Evolutionary conservation across 2,888 invertebrate genomes (phyloP).

Genomic region (Acanthopleura granulata): DNA sequence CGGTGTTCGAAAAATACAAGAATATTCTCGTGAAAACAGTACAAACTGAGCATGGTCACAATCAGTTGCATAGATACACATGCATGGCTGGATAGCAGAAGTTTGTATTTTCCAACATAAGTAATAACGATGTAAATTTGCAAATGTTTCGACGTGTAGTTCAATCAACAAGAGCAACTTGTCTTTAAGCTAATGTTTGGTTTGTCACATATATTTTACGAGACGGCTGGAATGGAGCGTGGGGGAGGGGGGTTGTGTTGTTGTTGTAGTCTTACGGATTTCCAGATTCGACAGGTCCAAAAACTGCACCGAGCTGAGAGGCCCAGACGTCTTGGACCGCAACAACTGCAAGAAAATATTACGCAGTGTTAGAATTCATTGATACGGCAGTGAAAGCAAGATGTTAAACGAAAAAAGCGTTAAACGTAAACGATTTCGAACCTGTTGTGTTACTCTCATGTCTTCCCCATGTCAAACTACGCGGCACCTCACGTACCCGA

Average conservation of each 20-base stretch:
- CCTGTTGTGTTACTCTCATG: constrained; percentile 5
- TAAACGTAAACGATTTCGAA: neutral
- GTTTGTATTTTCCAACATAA: too few species aligned
- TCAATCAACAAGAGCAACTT: too few species aligned
- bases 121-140: too few species aligned
- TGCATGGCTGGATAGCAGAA: too few species aligned
- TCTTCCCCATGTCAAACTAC: neutral
- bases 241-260: neutral
- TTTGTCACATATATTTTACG: too few species aligned
- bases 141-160: too few species aligned
- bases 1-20: too few species aligned
- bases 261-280: constrained; percentile 43
- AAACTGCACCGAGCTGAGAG: constrained; percentile 48
- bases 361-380: neutral
- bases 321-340: constrained; percentile 43
- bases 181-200: too few species aligned
- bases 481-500: neutral
- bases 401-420: neutral
- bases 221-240: too few species aligned
- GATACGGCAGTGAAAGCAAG: neutral
- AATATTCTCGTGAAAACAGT: too few species aligned
- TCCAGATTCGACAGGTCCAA: constrained; percentile 55
- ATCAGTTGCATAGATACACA: too few species aligned
- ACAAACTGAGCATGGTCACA: too few species aligned
- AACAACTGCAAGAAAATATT: constrained; percentile 44